phyloP scores from a whole-genome alignment of 2,797 vertebrate genomes.

The Darevskia nairensis region DNA sequence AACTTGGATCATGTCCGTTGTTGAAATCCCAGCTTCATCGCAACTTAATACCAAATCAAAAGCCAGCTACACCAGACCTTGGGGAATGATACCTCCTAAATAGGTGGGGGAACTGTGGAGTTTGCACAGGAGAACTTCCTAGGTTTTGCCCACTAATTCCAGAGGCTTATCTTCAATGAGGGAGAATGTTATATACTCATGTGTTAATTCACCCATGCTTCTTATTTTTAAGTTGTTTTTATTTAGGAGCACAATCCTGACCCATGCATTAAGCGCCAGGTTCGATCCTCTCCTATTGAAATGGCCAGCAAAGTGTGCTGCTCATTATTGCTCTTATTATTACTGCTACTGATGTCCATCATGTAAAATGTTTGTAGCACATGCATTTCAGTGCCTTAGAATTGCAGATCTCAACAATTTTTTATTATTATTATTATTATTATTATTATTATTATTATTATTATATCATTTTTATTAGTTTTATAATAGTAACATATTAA shows the following conservation, averaged over 20 bases:
- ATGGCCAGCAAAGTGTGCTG: neutral
- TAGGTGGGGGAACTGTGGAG: too few species aligned
- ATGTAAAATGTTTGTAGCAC: conserved; percentile 32
- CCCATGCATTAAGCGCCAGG: neutral
- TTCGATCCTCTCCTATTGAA: neutral
- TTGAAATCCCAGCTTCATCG: neutral
- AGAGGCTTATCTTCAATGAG: neutral
- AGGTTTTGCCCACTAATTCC: neutral
- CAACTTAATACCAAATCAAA: neutral
- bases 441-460: neutral
- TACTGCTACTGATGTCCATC: neutral
- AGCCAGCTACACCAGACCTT: neutral
- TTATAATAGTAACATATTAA: too few species aligned
- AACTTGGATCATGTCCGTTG: neutral
- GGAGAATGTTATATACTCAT: neutral
- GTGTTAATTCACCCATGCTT: neutral
- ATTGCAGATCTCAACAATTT: conserved; percentile 1
- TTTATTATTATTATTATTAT: too few species aligned
- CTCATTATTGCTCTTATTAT: too few species aligned
- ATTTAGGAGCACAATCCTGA: neutral
- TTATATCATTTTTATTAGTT: too few species aligned
- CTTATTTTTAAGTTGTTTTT: neutral
- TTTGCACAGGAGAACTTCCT: neutral
- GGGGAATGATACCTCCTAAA: too few species aligned
- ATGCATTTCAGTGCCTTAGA: conserved; percentile 42